Percentiles rank a stretch among this genome's conserved stretches.
These are phyloP conservation scores for Sussaba pulchella DNA, from an alignment of 2,888 invertebrate genomes.

Conservation along the genomic window DNA sequence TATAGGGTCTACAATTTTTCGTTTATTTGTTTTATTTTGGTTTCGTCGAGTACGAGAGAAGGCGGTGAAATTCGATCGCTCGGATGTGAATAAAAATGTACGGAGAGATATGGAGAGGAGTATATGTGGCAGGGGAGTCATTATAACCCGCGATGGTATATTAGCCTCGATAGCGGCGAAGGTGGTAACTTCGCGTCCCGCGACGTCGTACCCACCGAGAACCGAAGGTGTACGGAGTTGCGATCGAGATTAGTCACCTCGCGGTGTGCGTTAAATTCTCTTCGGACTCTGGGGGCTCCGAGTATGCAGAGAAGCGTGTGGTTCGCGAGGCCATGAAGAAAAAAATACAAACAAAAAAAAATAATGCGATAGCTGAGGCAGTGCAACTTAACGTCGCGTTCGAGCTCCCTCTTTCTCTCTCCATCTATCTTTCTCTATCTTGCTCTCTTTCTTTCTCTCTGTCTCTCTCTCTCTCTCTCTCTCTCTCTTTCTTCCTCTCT, in stretches of 20 bases:
- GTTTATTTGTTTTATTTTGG: neutral
- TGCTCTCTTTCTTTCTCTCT: too few species aligned
- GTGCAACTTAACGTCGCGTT: constrained; percentile 31
- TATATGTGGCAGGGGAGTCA: constrained; percentile 36
- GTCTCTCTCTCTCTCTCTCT: neutral
- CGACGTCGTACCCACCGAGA: neutral
- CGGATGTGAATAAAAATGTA: constrained; percentile 31
- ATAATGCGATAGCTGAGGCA: constrained; percentile 38
- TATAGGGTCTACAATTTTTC: neutral
- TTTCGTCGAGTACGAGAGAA: neutral
- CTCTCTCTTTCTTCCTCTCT: too few species aligned
- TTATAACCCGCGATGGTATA: constrained; percentile 37
- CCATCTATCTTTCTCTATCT: too few species aligned
- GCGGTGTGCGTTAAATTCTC: constrained; percentile 60
- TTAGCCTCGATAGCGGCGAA: constrained; percentile 42
- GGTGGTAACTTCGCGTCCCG: constrained; percentile 14
- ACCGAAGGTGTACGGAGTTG: constrained; percentile 16
- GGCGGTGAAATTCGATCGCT: constrained; percentile 48
- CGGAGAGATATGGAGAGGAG: neutral
- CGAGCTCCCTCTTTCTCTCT: constrained; percentile 21
- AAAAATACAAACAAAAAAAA: constrained; percentile 9
- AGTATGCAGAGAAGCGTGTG: constrained; percentile 22
- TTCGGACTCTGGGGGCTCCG: constrained; percentile 16
- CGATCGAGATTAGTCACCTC: constrained; percentile 61
- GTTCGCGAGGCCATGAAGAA: neutral